These are phyloP conservation scores for Eilema depressum DNA, from an alignment of 2,888 invertebrate species.

Conservation along the genomic window DNA sequence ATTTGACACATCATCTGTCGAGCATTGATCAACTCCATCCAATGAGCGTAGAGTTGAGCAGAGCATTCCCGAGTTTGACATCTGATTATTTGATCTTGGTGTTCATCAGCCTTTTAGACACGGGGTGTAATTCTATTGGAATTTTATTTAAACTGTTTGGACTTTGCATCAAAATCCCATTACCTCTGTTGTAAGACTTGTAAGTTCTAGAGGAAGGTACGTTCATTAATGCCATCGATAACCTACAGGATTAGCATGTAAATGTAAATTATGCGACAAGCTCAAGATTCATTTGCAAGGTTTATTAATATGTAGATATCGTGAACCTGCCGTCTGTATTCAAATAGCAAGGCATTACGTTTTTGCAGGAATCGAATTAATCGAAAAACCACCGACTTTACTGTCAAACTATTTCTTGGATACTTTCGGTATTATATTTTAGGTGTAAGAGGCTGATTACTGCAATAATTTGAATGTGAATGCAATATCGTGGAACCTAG, in stretches of 20 bases:
- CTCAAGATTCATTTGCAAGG: slow-evolving; percentile 4
- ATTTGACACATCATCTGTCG: neutral
- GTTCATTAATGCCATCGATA: neutral
- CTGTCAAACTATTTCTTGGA: neutral
- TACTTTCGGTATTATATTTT: neutral
- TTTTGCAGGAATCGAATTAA: neutral
- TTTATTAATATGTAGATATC: slow-evolving; percentile 3
- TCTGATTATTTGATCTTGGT: neutral
- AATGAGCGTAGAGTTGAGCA: neutral
- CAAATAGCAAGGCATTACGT: neutral
- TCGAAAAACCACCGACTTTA: neutral
- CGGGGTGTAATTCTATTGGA: neutral
- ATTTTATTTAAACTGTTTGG: neutral
- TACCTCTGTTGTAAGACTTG: neutral
- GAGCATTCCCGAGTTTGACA: neutral
- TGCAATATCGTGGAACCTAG: too few species aligned
- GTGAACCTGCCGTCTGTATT: neutral
- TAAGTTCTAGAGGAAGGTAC: neutral
- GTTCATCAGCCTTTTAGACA: neutral
- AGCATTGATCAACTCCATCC: neutral
- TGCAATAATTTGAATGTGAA: too few species aligned
- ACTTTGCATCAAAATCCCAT: slow-evolving; percentile 1
- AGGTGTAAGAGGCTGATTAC: neutral
- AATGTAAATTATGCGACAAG: slow-evolving; percentile 3
- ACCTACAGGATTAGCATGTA: slow-evolving; percentile 1